Conservation (phyloP, 2,888 invertebrate species). For the Ormyrus nitidulus region DNA sequence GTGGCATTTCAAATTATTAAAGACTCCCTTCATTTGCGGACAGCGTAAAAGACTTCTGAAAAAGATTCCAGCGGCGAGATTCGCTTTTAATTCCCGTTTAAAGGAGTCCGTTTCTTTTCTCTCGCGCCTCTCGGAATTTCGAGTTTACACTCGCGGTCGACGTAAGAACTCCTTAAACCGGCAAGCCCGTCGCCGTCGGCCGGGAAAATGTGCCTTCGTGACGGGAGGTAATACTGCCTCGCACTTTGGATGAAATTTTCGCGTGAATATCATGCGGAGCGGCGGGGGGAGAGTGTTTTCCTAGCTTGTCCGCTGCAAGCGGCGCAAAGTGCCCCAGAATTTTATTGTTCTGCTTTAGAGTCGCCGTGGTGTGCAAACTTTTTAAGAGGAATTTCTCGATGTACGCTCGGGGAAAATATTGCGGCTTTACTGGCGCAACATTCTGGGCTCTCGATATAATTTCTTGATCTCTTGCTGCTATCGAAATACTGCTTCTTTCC, state of each 20-base stretch:
- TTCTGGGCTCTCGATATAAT: no score
- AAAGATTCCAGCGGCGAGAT: neutral
- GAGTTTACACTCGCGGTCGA: no score
- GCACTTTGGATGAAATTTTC: constrained; percentile 11
- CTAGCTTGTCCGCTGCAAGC: neutral
- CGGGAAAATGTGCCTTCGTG: constrained; percentile 5
- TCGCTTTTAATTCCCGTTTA: constrained; percentile 30
- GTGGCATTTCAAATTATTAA: constrained; percentile 11
- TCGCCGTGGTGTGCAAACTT: no score
- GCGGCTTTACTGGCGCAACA: no score
- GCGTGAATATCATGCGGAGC: neutral
- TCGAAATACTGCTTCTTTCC: no score
- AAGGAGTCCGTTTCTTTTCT: neutral
- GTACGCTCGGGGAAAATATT: no score
- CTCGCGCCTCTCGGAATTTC: neutral
- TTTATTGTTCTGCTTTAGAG: constrained; percentile 10
- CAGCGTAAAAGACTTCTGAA: neutral
- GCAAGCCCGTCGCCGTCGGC: no score
- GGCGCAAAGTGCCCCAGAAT: neutral
- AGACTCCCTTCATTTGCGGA: neutral
- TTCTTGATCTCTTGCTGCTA: no score
- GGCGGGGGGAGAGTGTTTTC: neutral
- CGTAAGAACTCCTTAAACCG: neutral
- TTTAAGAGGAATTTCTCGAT: no score
- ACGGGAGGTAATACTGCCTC: neutral